Conservation (phyloP, 2,888 invertebrate species). For the Baccha elongata region DNA sequence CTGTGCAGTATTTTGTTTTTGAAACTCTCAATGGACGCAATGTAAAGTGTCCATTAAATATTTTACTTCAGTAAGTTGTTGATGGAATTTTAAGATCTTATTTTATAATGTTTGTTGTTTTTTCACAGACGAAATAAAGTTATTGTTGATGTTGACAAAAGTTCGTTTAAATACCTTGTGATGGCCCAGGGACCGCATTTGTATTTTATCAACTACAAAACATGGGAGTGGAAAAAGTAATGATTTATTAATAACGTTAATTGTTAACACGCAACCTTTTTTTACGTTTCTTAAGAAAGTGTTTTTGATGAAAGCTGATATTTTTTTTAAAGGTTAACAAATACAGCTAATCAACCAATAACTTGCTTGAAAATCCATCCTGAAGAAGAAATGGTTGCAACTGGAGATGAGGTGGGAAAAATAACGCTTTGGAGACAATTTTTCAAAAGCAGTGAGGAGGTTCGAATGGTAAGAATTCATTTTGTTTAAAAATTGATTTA, state of each 20-base stretch:
- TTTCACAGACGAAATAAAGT: slow-evolving; percentile 74
- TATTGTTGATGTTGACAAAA: slow-evolving; percentile 76
- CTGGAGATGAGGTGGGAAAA: slow-evolving; percentile 87
- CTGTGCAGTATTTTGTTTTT: slow-evolving; percentile 75
- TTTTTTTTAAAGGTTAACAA: slow-evolving; percentile 74
- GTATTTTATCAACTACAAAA: slow-evolving; percentile 78
- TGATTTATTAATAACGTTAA: neutral
- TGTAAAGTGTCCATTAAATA: slow-evolving; percentile 34
- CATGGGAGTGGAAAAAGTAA: slow-evolving; percentile 76
- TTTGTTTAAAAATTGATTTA: too few species aligned
- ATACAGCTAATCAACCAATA: slow-evolving; percentile 77
- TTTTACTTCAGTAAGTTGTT: slow-evolving; percentile 44
- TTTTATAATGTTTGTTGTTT: neutral
- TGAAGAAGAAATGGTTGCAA: slow-evolving; percentile 85
- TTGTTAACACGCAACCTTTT: neutral
- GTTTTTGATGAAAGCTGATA: too few species aligned
- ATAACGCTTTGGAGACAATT: slow-evolving; percentile 86
- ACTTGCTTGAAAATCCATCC: slow-evolving; percentile 88
- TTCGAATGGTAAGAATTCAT: slow-evolving; percentile 19
- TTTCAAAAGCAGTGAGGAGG: slow-evolving; percentile 49
- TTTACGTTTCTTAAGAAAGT: neutral
- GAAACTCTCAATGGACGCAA: slow-evolving; percentile 75
- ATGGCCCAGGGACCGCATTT: slow-evolving; percentile 76
- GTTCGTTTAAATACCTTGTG: slow-evolving; percentile 77
- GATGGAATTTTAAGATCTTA: neutral